Base-by-base conservation (phyloP, 1,140 invertebrate species). In the Delia radicum region DNA sequence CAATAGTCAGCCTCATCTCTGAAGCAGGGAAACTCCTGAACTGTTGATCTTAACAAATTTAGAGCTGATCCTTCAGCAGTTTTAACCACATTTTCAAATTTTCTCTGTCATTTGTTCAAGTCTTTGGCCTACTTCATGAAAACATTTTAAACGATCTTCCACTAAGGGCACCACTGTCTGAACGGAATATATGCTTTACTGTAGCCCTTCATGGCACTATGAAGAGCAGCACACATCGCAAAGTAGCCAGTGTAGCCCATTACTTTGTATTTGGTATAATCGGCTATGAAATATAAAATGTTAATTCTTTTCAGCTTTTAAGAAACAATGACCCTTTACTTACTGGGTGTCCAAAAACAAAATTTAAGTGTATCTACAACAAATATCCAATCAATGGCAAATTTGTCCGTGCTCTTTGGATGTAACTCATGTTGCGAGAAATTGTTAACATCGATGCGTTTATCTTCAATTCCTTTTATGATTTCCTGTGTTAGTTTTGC, bases 351-450 rank as follows among this genome's bases (percentile, higher is more conserved):
- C 97, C 97, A 99, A 86, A 99, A 99, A 65, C 95, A 98, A 87
- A 98, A 99, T 86, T 99, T 99, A 5, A 99, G 87, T 0, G 94
- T 93, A 86, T 98, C 96, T 26, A 94, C 88, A 0, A 98, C 87
- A 88, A 98, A 98, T 61, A 98, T 91, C 95, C 96, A 98, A 85
- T 98, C 93, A 4, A 93, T 87, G 24, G 93, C 92, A 73, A 87
- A 88, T 15, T 90, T 86, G 86, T 95, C 90, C 15, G 90, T 88
- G n/a, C 88, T 82, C 77, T 90, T 90, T 0, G 95, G 96, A 87
- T 97, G 94, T 7, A 94, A 85, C 67, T 90, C 89, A 74, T 91
- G 88, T 75, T 93, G 90, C 5, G 91, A 92, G 75, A 93, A 93
- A 69, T 89, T 91, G n/a, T 89, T 87, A 13, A 92, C 86, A 62